Evolutionary conservation across 2,888 invertebrate genomes (phyloP), one percentile per base, ranked within the genome.

Genomic region (Sclerodermus sp.): DNA sequence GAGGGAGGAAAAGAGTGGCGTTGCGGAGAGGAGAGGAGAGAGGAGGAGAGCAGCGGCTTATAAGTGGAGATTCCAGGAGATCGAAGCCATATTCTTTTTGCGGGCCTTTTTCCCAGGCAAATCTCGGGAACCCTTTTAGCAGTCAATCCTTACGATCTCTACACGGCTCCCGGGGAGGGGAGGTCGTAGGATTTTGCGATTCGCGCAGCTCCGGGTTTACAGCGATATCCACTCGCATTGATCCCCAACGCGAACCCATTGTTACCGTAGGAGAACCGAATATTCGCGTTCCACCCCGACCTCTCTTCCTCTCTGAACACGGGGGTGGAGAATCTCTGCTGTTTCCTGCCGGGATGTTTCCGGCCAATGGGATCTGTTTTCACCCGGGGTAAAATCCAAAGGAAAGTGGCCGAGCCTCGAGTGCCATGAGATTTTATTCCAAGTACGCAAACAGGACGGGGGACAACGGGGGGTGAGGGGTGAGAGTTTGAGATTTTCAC

Each of bases 141-240:
- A 60, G 62, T 60, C 59, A 52, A 62, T 61, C 62, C 55, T 53
- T 49, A 53, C 39, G 42, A 42, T 49, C 47, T 44, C 32, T 45
- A 8, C 8, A 23, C 8, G 23, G 23, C n/a, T n/a, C n/a, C n/a
- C 23, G 23, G 8, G 23, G 23, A 23, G 23, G 23, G 8, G 23
- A 8, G 23, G 23, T 23, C 4, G 23, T 23, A 23, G 23, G 23
- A 23, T 23, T 23, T 23, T 23, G 23, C 23, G 23, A 23, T 23
- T 8, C 23, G 49, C 48, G 42, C 37, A 34, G 40, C 31, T n/a
- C 17, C 44, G 41, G 42, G 51, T 59, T 63, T 63, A 63, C 63
- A 61, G 30, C 61, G 64, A 61, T 61, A 61, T 63, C 61, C 63
- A 64, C 63, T 64, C 55, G 55, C 61, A 55, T 57, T 61, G 64